Percentiles rank a stretch among this genome's conserved stretches.
These are phyloP conservation scores for Rhinogobio ventralis DNA, from an alignment of 2,797 vertebrate species.

Conservation along the genomic window DNA sequence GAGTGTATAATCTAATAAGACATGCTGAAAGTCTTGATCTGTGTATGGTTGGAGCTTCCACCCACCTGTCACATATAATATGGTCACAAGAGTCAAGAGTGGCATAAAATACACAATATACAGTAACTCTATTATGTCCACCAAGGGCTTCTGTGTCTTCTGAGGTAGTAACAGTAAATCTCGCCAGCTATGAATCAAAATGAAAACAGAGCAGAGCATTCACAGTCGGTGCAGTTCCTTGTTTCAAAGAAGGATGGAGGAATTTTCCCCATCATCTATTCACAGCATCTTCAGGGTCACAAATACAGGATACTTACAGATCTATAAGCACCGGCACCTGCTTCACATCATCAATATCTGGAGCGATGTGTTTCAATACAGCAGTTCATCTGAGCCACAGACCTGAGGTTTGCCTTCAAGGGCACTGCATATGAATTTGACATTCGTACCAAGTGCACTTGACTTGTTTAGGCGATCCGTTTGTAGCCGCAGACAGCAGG, in stretches of 20 bases:
- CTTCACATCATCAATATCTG: too few species aligned
- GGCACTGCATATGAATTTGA: background rate
- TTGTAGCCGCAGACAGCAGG: background rate
- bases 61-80: background rate
- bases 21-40: background rate
- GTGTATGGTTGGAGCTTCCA: background rate
- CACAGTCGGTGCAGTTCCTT: background rate
- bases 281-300: background rate
- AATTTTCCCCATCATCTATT: background rate
- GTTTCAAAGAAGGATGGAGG: background rate
- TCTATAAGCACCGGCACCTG: background rate
- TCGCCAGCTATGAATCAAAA: background rate
- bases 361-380: background rate
- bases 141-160: background rate
- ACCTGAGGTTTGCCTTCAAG: conserved; percentile 13
- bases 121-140: background rate
- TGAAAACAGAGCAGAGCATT: too few species aligned
- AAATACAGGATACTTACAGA: background rate
- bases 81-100: background rate
- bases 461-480: background rate
- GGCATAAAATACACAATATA: background rate
- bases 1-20: background rate
- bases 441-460: background rate
- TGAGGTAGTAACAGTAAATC: background rate
- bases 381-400: background rate